These are phyloP conservation scores for Channallabes apus DNA, from an alignment of 2,797 vertebrate species.

Conservation along the genomic window DNA sequence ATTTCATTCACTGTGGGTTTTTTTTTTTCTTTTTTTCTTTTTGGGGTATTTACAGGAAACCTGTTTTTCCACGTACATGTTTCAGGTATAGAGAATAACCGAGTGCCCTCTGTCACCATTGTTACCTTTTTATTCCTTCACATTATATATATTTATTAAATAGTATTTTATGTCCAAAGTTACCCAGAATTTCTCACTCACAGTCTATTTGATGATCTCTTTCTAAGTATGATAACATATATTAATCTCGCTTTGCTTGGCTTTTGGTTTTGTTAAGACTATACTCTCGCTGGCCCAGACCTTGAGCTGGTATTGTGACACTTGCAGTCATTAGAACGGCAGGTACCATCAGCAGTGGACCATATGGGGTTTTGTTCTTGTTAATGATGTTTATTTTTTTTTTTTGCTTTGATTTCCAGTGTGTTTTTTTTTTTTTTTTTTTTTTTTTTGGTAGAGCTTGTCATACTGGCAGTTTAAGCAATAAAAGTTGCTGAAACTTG, in stretches of 20 bases:
- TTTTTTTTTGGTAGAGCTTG: constrained; percentile 89
- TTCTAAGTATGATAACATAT: constrained; percentile 64
- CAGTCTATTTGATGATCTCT: not conserved
- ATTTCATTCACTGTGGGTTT: not conserved
- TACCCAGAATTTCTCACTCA: constrained; percentile 10
- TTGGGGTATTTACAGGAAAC: not conserved
- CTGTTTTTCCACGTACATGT: not conserved
- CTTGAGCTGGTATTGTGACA: constrained; percentile 70
- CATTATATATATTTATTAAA: constrained; percentile 27
- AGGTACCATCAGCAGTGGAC: constrained; percentile 80
- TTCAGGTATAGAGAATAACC: not conserved
- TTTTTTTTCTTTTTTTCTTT: no score
- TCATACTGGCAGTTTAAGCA: constrained; percentile 95
- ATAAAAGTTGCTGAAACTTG: constrained; percentile 69
- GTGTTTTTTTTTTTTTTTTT: constrained; percentile 70
- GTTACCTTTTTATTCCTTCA: not conserved
- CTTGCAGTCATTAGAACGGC: constrained; percentile 76
- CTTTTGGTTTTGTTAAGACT: constrained; percentile 79
- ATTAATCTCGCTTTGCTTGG: constrained; percentile 81
- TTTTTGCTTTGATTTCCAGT: constrained; percentile 83
- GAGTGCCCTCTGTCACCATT: not conserved
- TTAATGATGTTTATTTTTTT: constrained; percentile 78
- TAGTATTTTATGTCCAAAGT: not conserved
- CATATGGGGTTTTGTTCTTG: constrained; percentile 88
- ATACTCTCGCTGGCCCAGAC: constrained; percentile 77